Evolutionary conservation across 2,888 invertebrate species (phyloP).

Genomic region (Brachyptera putata): DNA sequence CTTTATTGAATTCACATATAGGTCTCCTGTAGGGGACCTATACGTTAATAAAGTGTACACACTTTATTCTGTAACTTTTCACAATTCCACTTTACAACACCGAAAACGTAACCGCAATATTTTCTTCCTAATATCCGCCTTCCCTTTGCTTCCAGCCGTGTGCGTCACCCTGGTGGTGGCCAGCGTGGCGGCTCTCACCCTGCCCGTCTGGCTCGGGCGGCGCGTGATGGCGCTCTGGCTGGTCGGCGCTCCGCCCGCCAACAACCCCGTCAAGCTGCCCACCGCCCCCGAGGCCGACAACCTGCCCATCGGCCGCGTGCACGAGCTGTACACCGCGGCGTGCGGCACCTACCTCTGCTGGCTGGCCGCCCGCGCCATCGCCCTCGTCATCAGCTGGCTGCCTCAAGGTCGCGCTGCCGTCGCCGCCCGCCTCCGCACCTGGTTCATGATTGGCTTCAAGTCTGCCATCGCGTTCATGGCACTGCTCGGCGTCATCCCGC

Average conservation of each 20-base stretch:
- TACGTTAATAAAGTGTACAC: too few species aligned
- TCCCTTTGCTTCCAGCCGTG: conserved; percentile 68
- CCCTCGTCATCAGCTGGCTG: conserved; percentile 79
- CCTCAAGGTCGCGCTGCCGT: conserved; percentile 46
- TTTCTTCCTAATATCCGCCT: too few species aligned
- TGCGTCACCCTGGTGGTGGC: conserved; percentile 79
- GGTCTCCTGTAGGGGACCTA: too few species aligned
- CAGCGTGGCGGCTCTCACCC: conserved; percentile 77
- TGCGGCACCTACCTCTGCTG: conserved; percentile 93
- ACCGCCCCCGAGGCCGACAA: conserved; percentile 27
- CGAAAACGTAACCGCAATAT: too few species aligned
- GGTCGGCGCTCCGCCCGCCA: conserved; percentile 51
- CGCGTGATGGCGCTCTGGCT: conserved; percentile 85
- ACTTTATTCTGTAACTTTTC: too few species aligned
- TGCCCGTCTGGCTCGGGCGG: conserved; percentile 89
- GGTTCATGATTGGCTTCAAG: conserved; percentile 64
- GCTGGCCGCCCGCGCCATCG: conserved; percentile 79
- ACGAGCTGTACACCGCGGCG: conserved; percentile 94
- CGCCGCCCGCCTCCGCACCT: conserved; percentile 57
- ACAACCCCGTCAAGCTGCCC: conserved; percentile 41
- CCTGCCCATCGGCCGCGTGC: conserved; percentile 57
- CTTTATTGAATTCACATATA: too few species aligned
- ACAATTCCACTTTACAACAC: too few species aligned
- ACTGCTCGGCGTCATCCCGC: conserved; percentile 83
- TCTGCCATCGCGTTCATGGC: conserved; percentile 63